phyloP scores from a whole-genome alignment of 2,888 invertebrate species.

The Vesta saturnalis region DNA sequence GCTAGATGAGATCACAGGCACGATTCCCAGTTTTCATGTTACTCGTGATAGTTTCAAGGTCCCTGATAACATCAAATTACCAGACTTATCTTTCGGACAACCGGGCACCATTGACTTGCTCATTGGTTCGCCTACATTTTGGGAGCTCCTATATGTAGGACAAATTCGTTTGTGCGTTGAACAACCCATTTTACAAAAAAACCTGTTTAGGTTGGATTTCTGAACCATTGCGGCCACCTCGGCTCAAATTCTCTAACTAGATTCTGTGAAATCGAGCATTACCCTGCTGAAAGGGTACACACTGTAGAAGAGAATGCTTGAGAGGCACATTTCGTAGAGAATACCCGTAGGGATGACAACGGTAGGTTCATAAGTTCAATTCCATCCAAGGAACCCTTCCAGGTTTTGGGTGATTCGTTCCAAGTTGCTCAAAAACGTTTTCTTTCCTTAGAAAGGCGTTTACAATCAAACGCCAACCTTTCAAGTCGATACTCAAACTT shows the following conservation, averaged over 20 bases:
- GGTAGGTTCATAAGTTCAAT: too few species aligned
- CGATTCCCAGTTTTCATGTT: constrained; percentile 34
- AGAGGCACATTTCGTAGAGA: constrained; percentile 15
- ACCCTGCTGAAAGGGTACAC: background rate
- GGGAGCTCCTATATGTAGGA: constrained; percentile 10
- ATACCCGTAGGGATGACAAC: too few species aligned
- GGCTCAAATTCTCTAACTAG: background rate
- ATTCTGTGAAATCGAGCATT: constrained; percentile 30
- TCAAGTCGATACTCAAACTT: background rate
- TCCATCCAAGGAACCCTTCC: background rate
- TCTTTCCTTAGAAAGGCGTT: background rate
- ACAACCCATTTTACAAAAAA: constrained; percentile 28
- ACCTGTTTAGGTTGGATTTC: constrained; percentile 29
- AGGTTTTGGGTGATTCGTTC: constrained; percentile 14
- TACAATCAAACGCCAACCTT: constrained; percentile 3
- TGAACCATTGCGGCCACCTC: too few species aligned
- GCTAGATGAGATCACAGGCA: constrained; percentile 39
- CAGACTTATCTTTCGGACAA: constrained; percentile 36
- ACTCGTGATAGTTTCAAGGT: constrained; percentile 29
- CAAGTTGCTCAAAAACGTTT: constrained; percentile 14
- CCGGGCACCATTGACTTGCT: constrained; percentile 39
- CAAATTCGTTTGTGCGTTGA: constrained; percentile 14
- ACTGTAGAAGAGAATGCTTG: constrained; percentile 15
- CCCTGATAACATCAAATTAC: constrained; percentile 36
- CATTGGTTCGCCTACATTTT: constrained; percentile 35